A percentile compares a stretch with the other conserved stretches of the same genome.
These are phyloP conservation scores for Cybosia mesomella DNA, from an alignment of 2,888 invertebrate genomes.

Conservation along the genomic window DNA sequence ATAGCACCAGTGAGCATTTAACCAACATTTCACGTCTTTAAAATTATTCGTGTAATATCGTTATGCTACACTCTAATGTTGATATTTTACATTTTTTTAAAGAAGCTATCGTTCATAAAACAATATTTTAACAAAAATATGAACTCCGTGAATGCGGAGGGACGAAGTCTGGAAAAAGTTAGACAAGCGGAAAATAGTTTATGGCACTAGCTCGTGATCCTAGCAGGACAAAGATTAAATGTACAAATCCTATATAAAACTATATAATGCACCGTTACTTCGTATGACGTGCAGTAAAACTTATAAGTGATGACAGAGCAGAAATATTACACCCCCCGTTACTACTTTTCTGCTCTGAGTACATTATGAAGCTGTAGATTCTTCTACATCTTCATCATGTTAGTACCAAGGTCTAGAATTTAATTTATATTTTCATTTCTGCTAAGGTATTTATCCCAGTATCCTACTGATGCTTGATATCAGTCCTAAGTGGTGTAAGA, in stretches of 20 bases:
- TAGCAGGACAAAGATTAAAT: neutral
- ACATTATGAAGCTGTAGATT: neutral
- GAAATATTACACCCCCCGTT: neutral
- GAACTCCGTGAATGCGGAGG: neutral
- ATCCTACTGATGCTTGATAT: too few species aligned
- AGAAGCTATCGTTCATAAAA: neutral
- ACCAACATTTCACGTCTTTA: neutral
- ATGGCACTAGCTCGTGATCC: neutral
- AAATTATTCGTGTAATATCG: neutral
- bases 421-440: too few species aligned
- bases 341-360: neutral
- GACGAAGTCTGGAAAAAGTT: neutral
- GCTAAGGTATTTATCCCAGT: too few species aligned
- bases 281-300: neutral
- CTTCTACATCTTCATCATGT: neutral
- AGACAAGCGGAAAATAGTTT: neutral
- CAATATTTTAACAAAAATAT: neutral
- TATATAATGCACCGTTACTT: neutral
- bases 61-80: neutral
- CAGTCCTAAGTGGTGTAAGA: too few species aligned
- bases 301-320: constrained; percentile 2
- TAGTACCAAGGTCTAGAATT: too few species aligned
- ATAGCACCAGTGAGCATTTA: too few species aligned
- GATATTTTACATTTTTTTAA: neutral
- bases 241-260: neutral